Evolutionary conservation across 2,113 vertebrate genomes (phyloP).

Genomic region (Crotophaga sulcirostris): DNA sequence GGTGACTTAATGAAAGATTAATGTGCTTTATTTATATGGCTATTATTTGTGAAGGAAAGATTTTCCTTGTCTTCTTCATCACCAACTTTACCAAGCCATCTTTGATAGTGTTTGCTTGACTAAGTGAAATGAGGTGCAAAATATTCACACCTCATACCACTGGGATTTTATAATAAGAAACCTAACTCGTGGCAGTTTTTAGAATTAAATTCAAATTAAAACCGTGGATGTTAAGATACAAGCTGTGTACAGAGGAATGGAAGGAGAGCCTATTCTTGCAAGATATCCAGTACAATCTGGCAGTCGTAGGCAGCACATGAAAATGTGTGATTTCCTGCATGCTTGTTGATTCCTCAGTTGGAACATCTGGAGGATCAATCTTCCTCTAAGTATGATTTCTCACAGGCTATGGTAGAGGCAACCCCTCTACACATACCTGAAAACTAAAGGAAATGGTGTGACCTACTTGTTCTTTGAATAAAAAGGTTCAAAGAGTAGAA

Average conservation of each 20-base stretch:
- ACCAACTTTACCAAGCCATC: not conserved
- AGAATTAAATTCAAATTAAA: not conserved
- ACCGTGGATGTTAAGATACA: not conserved
- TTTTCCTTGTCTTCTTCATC: not conserved
- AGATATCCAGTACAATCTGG: not conserved
- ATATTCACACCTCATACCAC: not conserved
- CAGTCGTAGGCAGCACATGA: not conserved
- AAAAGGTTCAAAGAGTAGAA: constrained; percentile 22
- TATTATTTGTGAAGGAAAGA: not conserved
- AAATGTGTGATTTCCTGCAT: not conserved
- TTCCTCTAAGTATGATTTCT: not conserved
- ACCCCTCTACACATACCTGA: not conserved
- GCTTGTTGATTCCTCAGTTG: not conserved
- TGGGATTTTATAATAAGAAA: not conserved
- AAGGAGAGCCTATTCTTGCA: not conserved
- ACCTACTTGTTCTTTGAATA: constrained; percentile 17
- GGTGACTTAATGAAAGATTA: constrained; percentile 30
- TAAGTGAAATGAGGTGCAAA: not conserved
- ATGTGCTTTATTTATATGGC: constrained; percentile 7
- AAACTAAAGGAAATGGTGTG: not conserved
- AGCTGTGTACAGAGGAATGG: not conserved
- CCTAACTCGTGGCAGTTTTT: not conserved
- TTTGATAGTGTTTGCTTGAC: not conserved
- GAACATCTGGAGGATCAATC: not conserved
- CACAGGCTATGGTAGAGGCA: not conserved